Conservation (phyloP, 2,113 vertebrate species). For the Forbesichthys agassizii region DNA sequence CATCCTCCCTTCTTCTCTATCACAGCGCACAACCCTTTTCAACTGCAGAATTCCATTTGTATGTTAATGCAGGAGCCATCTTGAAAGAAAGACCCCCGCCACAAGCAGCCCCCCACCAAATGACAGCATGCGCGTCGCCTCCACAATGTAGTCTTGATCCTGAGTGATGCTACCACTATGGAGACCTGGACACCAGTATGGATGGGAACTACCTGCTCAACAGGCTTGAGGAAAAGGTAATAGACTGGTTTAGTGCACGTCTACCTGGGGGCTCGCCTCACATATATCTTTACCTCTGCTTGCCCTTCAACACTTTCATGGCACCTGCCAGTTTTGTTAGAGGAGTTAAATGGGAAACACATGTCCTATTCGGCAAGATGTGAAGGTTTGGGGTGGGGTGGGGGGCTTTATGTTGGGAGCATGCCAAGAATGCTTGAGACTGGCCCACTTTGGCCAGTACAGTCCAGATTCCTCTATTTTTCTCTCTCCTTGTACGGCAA, state of each 20-base stretch:
- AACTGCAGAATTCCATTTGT: constrained; percentile 80
- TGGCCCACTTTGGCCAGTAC: constrained; percentile 57
- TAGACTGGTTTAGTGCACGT: too few species aligned
- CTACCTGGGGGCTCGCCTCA: constrained; percentile 33
- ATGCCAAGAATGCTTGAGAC: constrained; percentile 65
- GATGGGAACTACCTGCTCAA: too few species aligned
- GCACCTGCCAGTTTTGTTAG: constrained; percentile 56
- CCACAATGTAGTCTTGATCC: not conserved
- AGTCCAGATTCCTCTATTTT: constrained; percentile 57
- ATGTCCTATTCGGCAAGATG: constrained; percentile 62
- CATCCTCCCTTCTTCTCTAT: constrained; percentile 60
- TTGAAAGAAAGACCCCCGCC: constrained; percentile 34
- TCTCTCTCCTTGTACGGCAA: constrained; percentile 66
- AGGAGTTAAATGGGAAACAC: constrained; percentile 66
- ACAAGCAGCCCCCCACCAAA: not conserved
- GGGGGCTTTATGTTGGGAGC: constrained; percentile 44
- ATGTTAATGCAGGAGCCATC: constrained; percentile 77
- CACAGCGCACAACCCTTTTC: constrained; percentile 70
- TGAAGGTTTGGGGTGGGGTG: not conserved
- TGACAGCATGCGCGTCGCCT: not conserved
- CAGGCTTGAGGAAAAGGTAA: too few species aligned
- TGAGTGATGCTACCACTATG: not conserved
- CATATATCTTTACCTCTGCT: constrained; percentile 30
- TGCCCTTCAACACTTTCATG: constrained; percentile 56
- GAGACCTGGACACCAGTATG: not conserved